Conservation (phyloP, 2,113 vertebrate genomes). For the Anser brachyrhynchus region DNA sequence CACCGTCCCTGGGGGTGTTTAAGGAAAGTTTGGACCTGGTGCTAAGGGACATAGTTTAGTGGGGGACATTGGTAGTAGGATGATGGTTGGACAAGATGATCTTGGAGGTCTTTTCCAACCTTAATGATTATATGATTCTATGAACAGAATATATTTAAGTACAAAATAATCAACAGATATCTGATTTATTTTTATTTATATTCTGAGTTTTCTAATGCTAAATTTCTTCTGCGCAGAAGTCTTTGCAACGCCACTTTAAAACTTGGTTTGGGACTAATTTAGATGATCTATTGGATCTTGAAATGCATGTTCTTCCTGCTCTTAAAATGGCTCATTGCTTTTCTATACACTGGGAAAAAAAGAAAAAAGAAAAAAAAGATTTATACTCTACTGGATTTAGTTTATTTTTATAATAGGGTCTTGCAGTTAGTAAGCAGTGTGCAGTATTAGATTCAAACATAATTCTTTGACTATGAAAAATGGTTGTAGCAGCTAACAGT, state of each 20-base stretch:
- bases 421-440: background rate
- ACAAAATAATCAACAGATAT: background rate
- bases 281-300: slow-evolving; percentile 67
- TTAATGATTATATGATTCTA: no score
- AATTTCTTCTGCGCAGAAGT: slow-evolving; percentile 56
- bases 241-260: slow-evolving; percentile 58
- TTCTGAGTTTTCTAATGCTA: slow-evolving; percentile 34
- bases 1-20: no score
- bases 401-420: slow-evolving; percentile 26
- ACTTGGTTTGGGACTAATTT: slow-evolving; percentile 65
- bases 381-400: background rate
- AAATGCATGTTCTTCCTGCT: slow-evolving; percentile 69
- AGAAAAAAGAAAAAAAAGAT: background rate
- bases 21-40: no score
- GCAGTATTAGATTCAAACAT: background rate
- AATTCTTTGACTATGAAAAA: slow-evolving; percentile 16
- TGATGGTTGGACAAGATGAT: no score
- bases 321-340: slow-evolving; percentile 73
- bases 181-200: slow-evolving; percentile 11
- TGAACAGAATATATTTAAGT: background rate
- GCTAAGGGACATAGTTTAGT: no score
- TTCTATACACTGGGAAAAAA: background rate
- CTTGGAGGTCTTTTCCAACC: no score
- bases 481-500: background rate
- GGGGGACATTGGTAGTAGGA: no score